These are phyloP conservation scores for Aphyosemion australe DNA, from an alignment of 2,113 vertebrate genomes.

Conservation along the genomic window DNA sequence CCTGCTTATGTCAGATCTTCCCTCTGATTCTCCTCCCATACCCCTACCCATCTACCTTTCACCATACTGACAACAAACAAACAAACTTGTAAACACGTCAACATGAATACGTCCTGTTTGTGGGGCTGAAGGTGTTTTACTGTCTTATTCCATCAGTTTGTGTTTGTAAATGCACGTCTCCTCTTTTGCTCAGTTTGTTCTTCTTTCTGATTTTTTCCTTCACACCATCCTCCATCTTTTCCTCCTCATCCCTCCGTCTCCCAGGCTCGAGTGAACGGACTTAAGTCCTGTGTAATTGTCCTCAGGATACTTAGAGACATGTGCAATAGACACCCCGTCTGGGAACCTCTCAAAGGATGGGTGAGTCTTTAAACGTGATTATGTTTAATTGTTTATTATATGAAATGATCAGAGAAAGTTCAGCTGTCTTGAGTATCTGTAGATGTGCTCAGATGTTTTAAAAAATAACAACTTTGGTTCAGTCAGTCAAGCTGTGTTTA, in stretches of 20 bases:
- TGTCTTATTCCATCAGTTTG: conserved; percentile 25
- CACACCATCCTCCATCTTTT: conserved; percentile 13
- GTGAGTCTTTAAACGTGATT: conserved; percentile 81
- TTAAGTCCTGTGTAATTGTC: conserved; percentile 98
- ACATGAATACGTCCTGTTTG: conserved; percentile 3
- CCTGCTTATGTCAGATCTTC: conserved; percentile 73
- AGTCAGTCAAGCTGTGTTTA: too few species aligned
- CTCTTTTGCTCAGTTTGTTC: conserved; percentile 40
- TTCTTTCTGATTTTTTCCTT: conserved; percentile 21
- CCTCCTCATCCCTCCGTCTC: conserved; percentile 75
- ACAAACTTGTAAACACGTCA: background rate
- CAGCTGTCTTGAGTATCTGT: background rate
- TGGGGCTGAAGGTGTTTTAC: conserved; percentile 16
- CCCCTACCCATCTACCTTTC: conserved; percentile 55
- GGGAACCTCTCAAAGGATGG: conserved; percentile 99
- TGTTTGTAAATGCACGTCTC: conserved; percentile 24
- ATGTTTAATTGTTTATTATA: background rate
- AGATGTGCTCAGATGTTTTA: too few species aligned
- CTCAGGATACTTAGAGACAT: conserved; percentile 97
- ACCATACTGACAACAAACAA: conserved; percentile 36
- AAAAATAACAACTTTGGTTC: too few species aligned
- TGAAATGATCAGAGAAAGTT: background rate
- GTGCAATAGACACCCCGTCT: conserved; percentile 96
- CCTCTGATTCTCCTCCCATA: conserved; percentile 59
- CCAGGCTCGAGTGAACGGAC: conserved; percentile 98